phyloP scores from a whole-genome alignment of 2,797 vertebrate species.

The Simalia tracyae region DNA sequence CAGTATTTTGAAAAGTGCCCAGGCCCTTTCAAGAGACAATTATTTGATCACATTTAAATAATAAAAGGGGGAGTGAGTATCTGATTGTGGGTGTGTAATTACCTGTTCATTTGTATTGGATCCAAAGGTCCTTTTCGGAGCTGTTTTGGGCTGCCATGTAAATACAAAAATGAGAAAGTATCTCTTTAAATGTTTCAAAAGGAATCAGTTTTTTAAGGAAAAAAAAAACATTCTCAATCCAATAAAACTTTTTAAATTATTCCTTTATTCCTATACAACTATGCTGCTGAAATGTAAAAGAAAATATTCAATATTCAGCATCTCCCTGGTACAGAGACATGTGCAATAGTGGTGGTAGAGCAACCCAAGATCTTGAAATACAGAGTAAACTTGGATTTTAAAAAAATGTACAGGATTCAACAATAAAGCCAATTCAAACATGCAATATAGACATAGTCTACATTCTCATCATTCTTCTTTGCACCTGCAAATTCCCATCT shows the following conservation, averaged over 20 bases:
- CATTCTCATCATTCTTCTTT: not conserved
- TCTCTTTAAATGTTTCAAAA: conserved; percentile 40
- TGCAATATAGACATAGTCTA: too few relatives aligned
- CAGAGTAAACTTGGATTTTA: not conserved
- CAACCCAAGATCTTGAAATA: not conserved
- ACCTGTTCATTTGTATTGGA: conserved; percentile 73
- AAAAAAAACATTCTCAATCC: conserved; percentile 9
- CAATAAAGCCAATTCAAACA: not conserved
- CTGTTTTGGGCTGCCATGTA: conserved; percentile 67
- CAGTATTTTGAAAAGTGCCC: too few relatives aligned
- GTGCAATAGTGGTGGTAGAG: not conserved
- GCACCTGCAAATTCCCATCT: not conserved
- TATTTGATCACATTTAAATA: not conserved
- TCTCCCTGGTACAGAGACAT: not conserved
- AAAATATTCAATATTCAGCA: not conserved
- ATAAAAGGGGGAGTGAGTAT: not conserved
- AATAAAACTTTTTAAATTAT: not conserved
- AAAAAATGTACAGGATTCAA: not conserved
- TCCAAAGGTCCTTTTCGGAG: conserved; percentile 73
- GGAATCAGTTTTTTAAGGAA: not conserved
- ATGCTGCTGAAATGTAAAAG: not conserved
- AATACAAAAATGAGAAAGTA: conserved; percentile 59
- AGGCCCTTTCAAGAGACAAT: not conserved
- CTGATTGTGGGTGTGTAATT: conserved; percentile 43
- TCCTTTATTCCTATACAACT: not conserved